Conservation (phyloP, 2,888 invertebrate species). For the Chrysopilus asiliformis region DNA sequence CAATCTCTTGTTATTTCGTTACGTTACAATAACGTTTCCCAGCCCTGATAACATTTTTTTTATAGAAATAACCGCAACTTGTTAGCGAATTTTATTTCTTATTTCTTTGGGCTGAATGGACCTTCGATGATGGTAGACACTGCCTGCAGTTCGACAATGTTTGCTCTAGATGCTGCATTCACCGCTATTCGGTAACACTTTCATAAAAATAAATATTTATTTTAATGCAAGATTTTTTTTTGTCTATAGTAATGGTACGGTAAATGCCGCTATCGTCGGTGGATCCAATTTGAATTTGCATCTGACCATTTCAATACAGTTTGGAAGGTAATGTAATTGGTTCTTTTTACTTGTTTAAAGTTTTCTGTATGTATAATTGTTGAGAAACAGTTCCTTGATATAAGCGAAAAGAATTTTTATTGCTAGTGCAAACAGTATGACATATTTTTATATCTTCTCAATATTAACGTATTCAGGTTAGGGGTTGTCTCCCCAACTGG, state of each 20-base stretch:
- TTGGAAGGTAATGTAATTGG: constrained; percentile 55
- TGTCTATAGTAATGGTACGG: constrained; percentile 62
- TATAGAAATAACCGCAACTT: constrained; percentile 74
- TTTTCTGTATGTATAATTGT: too few relatives aligned
- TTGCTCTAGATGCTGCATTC: constrained; percentile 76
- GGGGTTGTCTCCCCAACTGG: constrained; percentile 71
- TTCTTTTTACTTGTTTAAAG: constrained; percentile 5
- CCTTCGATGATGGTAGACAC: constrained; percentile 83
- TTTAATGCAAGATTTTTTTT: too few relatives aligned
- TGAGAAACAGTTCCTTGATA: too few relatives aligned
- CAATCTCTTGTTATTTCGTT: too few relatives aligned
- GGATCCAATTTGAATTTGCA: constrained; percentile 76
- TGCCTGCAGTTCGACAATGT: constrained; percentile 82
- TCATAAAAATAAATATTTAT: too few relatives aligned
- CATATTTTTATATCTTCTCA: constrained; percentile 21
- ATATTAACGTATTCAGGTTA: too few relatives aligned
- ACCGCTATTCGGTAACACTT: constrained; percentile 59
- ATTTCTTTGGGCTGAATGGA: constrained; percentile 73
- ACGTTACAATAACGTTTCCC: too few relatives aligned
- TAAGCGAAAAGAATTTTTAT: too few relatives aligned
- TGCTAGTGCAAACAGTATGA: too few relatives aligned
- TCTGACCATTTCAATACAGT: constrained; percentile 79
- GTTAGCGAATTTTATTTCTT: constrained; percentile 83
- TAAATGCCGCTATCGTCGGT: constrained; percentile 81
- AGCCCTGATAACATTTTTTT: constrained; percentile 8